Conservation (phyloP, 1,140 invertebrate genomes). For the Hestina assimilis region DNA sequence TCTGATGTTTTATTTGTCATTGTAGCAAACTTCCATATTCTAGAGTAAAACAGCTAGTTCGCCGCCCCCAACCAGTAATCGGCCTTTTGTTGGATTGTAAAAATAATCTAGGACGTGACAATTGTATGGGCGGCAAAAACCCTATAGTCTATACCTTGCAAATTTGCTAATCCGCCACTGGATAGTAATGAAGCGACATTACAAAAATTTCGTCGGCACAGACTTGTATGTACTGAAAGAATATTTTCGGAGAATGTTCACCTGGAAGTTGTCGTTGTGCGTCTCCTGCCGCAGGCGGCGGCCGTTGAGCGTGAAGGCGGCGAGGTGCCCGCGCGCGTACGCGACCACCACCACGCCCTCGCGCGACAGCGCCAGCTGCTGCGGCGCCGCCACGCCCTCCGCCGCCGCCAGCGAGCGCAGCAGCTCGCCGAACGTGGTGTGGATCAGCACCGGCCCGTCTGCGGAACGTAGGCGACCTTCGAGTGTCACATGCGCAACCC, state of each 20-base stretch:
- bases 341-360: conserved; percentile 98
- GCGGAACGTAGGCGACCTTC: conserved; percentile 7
- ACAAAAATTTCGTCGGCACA: neutral
- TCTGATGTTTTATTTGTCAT: too few species aligned
- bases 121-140: too few species aligned
- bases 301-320: conserved; percentile 95
- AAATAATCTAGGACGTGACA: too few species aligned
- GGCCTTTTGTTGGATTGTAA: too few species aligned
- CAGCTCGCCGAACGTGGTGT: conserved; percentile 99
- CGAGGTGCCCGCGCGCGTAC: conserved; percentile 94
- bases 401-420: conserved; percentile 88
- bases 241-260: conserved; percentile 49
- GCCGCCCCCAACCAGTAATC: too few species aligned
- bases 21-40: too few species aligned
- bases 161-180: too few species aligned
- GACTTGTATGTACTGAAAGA: too few species aligned
- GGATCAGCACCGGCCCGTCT: conserved; percentile 97
- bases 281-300: conserved; percentile 91
- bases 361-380: conserved; percentile 94
- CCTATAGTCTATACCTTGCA: too few species aligned
- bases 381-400: conserved; percentile 76
- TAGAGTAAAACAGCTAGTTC: too few species aligned
- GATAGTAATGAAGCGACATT: too few species aligned
- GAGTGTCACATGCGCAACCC: too few species aligned
- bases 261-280: conserved; percentile 97